Evolutionary conservation across 37 sponge, comb jelly and placozoan genomes (phyloP), one percentile per base, ranked within the genome.

Genomic region (Chondrilla cf. caribensis): DNA sequence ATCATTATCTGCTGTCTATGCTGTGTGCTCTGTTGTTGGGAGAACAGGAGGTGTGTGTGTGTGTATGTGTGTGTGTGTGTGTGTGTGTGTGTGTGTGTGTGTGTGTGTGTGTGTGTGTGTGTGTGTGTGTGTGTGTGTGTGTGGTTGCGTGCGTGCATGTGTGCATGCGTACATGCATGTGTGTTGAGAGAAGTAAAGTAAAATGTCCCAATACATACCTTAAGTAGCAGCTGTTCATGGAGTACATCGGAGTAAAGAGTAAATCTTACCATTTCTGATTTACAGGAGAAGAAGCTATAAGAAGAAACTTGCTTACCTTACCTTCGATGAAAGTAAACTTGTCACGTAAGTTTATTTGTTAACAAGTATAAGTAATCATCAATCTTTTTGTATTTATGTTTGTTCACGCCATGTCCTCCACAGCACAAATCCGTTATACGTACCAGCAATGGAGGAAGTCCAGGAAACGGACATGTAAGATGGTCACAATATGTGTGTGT

Each of bases 11-110:
- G 76, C 44, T 40, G 39, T 39, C 21, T 32, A 41, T 73, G 76
- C 44, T 73, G 76, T 73, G 76, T 73, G 76, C 44, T 73, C 22
- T 73, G 76, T 43, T 73, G 76, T 41, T 73, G 76, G 76, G 76
- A 73, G 76, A 36, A 24, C 76, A 73, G 76, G 25, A 73, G 76
- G 76, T 73, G 44, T 39, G 76, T 29, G 35, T 67, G 68, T 67
- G 15, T 6, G 15, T 6, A 33, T 67, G 68, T 28, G 68, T 7
- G 35, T 28, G 35, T 7, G 68, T 7, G 25, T 26, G 68, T 7
- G 68, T 28, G 35, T 26, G 51, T 47, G 51, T 47, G 51, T 47
- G 51, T 47, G 51, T 47, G 51, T 47, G 51, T 47, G 51, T 47
- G 51, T 47, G 51, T 47, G 51, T n/a, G n/a, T n/a, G 51, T 47